Conservation (phyloP, 1,140 invertebrate genomes). For the Macrobrachium nipponense region DNA sequence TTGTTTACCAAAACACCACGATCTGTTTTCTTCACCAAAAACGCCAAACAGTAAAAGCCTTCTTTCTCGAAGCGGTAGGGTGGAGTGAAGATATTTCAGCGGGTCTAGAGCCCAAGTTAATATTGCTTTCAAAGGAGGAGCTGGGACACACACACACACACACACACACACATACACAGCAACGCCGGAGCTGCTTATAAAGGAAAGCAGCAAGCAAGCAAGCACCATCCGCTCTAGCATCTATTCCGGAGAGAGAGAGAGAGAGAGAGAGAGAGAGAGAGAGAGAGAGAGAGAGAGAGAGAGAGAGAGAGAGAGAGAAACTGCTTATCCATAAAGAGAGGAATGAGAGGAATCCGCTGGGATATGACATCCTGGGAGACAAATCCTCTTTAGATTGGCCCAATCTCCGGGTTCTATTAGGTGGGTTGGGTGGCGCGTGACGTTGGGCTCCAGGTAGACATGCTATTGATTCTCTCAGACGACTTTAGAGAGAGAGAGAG, state of each 20-base stretch:
- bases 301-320: background rate
- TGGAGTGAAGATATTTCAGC: too few relatives aligned
- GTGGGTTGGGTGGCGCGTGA: conserved; percentile 5
- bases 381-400: conserved; percentile 46
- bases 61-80: too few relatives aligned
- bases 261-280: conserved; percentile 10
- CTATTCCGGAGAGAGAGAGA: background rate
- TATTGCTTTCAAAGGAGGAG: too few relatives aligned
- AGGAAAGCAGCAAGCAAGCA: too few relatives aligned
- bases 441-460: background rate
- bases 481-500: background rate
- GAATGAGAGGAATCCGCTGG: conserved; percentile 17
- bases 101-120: too few relatives aligned
- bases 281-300: conserved; percentile 21
- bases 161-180: too few relatives aligned
- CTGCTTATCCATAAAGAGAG: background rate
- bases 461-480: background rate
- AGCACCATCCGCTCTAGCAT: too few relatives aligned
- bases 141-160: too few relatives aligned
- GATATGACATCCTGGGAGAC: conserved; percentile 39
- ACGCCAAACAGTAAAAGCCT: too few relatives aligned
- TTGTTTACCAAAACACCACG: too few relatives aligned
- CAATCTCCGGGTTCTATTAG: conserved; percentile 41
- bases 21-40: too few relatives aligned
- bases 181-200: too few relatives aligned